Conservation (phyloP, 2,797 vertebrate species). For the Sebastes baramenuke region DNA sequence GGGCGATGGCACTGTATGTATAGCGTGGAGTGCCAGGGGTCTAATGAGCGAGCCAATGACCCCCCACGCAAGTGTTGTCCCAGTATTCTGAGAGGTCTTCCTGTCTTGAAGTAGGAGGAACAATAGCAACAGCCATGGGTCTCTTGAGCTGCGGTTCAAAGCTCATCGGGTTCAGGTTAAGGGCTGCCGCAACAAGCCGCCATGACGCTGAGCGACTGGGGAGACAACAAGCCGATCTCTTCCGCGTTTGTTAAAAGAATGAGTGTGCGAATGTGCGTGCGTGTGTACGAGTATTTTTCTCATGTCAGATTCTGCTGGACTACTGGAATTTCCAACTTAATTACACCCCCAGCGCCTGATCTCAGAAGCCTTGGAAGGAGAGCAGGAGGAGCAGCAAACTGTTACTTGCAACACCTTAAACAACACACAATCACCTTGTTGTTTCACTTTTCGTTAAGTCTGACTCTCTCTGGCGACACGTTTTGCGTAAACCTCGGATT, state of each 20-base stretch:
- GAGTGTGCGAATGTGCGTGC: constrained; percentile 52
- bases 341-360: constrained; percentile 81
- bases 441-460: constrained; percentile 49
- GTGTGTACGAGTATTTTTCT: constrained; percentile 60
- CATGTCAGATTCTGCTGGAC: constrained; percentile 78
- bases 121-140: constrained; percentile 59
- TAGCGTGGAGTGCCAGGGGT: constrained; percentile 38
- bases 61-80: constrained; percentile 83
- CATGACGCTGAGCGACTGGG: constrained; percentile 56
- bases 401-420: constrained; percentile 78
- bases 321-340: constrained; percentile 79
- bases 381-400: constrained; percentile 83
- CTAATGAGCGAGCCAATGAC: constrained; percentile 37
- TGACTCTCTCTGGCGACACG: constrained; percentile 33
- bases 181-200: constrained; percentile 72
- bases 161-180: constrained; percentile 76
- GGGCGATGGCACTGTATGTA: constrained; percentile 63
- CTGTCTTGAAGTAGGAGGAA: constrained; percentile 68
- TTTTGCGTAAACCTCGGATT: constrained; percentile 38
- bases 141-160: constrained; percentile 37
- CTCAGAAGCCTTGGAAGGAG: constrained; percentile 82
- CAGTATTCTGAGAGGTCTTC: constrained; percentile 87
- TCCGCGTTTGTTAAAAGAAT: constrained; percentile 45
- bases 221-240: constrained; percentile 64
- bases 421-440: constrained; percentile 68